phyloP scores from a whole-genome alignment of 2,113 vertebrate genomes.

The Myiopsitta monachus region DNA sequence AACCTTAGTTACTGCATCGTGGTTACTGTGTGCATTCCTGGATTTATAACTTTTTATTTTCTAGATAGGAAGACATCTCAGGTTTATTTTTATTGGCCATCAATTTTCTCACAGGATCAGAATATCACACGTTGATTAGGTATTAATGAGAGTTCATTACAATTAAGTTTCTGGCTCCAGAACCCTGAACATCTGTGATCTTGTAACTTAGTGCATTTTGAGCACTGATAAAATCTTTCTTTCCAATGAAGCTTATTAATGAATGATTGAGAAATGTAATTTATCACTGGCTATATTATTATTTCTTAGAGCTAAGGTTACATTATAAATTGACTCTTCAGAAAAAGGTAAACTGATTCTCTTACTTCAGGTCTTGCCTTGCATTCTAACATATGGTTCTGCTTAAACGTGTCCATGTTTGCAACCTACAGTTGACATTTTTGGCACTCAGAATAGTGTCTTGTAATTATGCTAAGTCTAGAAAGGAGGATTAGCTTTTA shows the following conservation, averaged over 20 bases:
- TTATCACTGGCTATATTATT: not conserved
- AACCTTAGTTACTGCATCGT: slow-evolving; percentile 1
- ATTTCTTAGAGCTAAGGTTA: slow-evolving; percentile 45
- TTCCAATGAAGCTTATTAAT: slow-evolving; percentile 11
- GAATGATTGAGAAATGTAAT: slow-evolving; percentile 2
- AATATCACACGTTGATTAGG: slow-evolving; percentile 13
- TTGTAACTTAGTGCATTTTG: not conserved
- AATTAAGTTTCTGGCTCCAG: not conserved
- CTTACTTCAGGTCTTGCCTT: slow-evolving; percentile 58
- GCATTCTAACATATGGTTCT: slow-evolving; percentile 76
- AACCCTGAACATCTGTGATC: not conserved
- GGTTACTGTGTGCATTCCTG: not conserved
- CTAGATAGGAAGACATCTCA: not conserved
- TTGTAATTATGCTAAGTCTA: slow-evolving; percentile 79
- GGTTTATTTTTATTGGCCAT: slow-evolving; percentile 44
- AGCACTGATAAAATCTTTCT: not conserved
- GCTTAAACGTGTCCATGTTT: slow-evolving; percentile 79
- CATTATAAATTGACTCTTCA: slow-evolving; percentile 58
- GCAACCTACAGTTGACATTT: slow-evolving; percentile 76
- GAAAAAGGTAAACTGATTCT: slow-evolving; percentile 64
- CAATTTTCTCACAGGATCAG: slow-evolving; percentile 14
- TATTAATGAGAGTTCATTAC: slow-evolving; percentile 22
- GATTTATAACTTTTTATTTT: not conserved
- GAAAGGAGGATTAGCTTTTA: slow-evolving; percentile 80
- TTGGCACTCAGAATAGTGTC: slow-evolving; percentile 75